Conservation (phyloP, 2,797 vertebrate genomes). For the Squalus acanthias region DNA sequence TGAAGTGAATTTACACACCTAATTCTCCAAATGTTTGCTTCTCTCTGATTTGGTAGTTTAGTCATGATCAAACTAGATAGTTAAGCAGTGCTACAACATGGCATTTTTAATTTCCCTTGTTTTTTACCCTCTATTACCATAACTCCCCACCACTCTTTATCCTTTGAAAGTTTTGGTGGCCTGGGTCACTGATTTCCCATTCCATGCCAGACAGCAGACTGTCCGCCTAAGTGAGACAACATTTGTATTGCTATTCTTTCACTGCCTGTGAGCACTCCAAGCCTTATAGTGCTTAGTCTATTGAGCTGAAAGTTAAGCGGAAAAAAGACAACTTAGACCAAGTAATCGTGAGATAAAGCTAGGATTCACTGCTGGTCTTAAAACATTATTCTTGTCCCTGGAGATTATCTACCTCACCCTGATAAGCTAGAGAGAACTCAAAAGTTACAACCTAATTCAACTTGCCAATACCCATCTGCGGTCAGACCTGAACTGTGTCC, state of each 20-base stretch:
- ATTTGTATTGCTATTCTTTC: neutral
- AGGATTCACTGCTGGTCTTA: neutral
- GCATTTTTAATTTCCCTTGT: neutral
- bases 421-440: neutral
- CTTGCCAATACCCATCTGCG: neutral
- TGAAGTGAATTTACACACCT: neutral
- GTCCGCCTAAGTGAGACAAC: too few relatives aligned
- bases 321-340: neutral
- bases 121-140: neutral
- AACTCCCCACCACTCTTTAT: neutral
- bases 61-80: neutral
- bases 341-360: neutral
- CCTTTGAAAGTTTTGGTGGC: neutral
- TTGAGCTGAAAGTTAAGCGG: neutral
- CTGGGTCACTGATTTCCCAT: neutral
- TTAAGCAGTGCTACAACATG: neutral
- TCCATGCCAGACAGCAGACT: neutral
- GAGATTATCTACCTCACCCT: neutral
- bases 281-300: neutral
- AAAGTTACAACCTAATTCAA: neutral
- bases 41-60: neutral
- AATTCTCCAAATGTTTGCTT: neutral
- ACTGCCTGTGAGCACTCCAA: neutral
- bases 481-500: neutral
- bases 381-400: neutral